These are phyloP conservation scores for Emydoidea blandingii DNA, from an alignment of 2,797 vertebrate species.

Conservation along the genomic window DNA sequence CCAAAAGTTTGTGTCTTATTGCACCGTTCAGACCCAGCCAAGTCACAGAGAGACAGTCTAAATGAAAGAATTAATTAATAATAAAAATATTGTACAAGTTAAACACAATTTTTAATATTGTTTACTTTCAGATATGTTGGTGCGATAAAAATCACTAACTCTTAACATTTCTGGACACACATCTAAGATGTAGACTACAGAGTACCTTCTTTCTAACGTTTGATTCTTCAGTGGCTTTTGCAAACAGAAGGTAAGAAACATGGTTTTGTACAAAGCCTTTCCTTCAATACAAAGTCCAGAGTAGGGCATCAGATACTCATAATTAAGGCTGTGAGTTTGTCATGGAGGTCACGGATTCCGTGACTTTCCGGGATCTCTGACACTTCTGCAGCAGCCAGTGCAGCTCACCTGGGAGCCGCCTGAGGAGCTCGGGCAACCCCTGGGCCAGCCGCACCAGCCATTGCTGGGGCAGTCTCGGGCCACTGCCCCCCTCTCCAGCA, in stretches of 20 bases:
- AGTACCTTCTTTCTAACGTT: background rate
- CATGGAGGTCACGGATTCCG: too few species aligned
- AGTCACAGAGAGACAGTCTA: conserved; percentile 92
- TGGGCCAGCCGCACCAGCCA: too few species aligned
- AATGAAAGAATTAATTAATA: conserved; percentile 11
- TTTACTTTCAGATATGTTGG: background rate
- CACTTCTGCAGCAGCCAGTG: too few species aligned
- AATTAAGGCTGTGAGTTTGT: too few species aligned
- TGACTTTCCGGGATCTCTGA: too few species aligned
- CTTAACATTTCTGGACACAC: background rate
- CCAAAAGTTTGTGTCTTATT: conserved; percentile 92
- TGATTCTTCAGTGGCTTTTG: too few species aligned
- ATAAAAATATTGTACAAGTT: background rate
- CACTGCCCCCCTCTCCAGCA: too few species aligned
- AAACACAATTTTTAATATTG: background rate
- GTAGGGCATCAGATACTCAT: background rate
- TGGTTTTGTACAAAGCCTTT: background rate
- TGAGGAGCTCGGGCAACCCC: too few species aligned
- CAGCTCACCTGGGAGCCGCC: too few species aligned
- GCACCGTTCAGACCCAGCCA: conserved; percentile 93
- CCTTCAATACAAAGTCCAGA: background rate
- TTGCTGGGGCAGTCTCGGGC: too few species aligned
- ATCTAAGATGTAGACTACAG: background rate
- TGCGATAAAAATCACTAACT: background rate
- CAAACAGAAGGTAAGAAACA: background rate